phyloP scores from a whole-genome alignment of 2,888 invertebrate genomes.

The Hedya salicella region DNA sequence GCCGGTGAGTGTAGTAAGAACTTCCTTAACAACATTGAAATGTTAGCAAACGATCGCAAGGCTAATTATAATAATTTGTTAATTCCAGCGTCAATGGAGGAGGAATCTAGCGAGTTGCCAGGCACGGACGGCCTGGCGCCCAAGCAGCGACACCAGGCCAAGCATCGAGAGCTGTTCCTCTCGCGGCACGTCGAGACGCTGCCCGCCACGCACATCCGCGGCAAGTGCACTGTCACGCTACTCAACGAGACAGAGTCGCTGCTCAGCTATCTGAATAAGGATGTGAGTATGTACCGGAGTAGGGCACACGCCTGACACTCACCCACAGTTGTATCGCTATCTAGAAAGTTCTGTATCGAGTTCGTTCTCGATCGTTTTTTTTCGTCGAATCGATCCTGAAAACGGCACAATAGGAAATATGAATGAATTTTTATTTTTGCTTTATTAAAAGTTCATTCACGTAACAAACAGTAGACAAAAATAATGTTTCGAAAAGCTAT shows the following conservation, averaged over 20 bases:
- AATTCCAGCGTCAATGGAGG: constrained; percentile 88
- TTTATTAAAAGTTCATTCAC: too few relatives aligned
- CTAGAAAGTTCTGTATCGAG: too few relatives aligned
- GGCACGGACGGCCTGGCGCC: constrained; percentile 88
- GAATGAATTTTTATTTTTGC: too few relatives aligned
- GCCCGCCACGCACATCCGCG: constrained; percentile 99
- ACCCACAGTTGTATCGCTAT: constrained; percentile 19
- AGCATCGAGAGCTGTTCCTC: constrained; percentile 98
- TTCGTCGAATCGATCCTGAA: too few relatives aligned
- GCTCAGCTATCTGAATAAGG: constrained; percentile 98
- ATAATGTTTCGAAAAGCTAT: too few relatives aligned
- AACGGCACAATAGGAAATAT: too few relatives aligned
- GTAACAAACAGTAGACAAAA: too few relatives aligned
- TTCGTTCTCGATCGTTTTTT: too few relatives aligned
- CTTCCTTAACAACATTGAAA: not conserved
- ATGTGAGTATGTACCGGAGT: constrained; percentile 88
- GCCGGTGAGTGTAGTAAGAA: too few relatives aligned
- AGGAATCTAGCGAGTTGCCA: constrained; percentile 86
- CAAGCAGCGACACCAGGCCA: constrained; percentile 97
- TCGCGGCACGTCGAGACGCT: constrained; percentile 99
- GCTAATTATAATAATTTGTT: not conserved
- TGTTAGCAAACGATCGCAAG: not conserved
- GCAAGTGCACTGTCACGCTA: constrained; percentile 99
- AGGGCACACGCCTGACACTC: constrained; percentile 38
- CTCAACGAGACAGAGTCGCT: constrained; percentile 99